These are phyloP conservation scores for Caenorhabditis zanzibari DNA, from an alignment of 2,888 invertebrate genomes.

Conservation along the genomic window DNA sequence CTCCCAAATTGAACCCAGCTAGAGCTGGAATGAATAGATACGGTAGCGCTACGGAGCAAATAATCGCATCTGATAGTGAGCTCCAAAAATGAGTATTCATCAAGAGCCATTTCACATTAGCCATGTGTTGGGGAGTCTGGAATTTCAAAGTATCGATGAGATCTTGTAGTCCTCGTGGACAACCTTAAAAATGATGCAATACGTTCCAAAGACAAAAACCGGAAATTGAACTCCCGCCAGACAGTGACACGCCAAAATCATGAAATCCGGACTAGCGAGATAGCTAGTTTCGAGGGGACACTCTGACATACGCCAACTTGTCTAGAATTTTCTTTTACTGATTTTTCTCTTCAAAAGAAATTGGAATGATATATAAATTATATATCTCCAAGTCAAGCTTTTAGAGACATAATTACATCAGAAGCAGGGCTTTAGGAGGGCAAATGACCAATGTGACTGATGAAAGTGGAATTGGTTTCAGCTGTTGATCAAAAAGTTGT, in stretches of 20 bases:
- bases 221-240: constrained; percentile 9
- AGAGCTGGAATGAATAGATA: constrained; percentile 11
- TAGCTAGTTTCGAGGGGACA: constrained; percentile 15
- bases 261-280: constrained; percentile 31
- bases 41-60: constrained; percentile 12
- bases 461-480: not conserved
- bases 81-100: constrained; percentile 22
- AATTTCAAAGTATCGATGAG: too few species aligned
- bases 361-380: too few species aligned
- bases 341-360: not conserved
- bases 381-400: too few species aligned
- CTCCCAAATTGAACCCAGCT: constrained; percentile 26
- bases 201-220: constrained; percentile 18
- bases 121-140: constrained; percentile 11
- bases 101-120: constrained; percentile 37
- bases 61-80: constrained; percentile 8
- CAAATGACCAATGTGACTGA: not conserved
- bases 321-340: not conserved
- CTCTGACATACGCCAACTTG: not conserved
- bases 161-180: not conserved
- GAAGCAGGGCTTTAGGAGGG: not conserved
- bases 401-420: not conserved
- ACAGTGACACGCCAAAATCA: constrained; percentile 8
- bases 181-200: constrained; percentile 43
- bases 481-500: not conserved